Percentiles rank a stretch among this genome's conserved stretches.
Evolutionary conservation across 1,140 invertebrate species (phyloP).

Genomic region (Lepidurus arcticus): DNA sequence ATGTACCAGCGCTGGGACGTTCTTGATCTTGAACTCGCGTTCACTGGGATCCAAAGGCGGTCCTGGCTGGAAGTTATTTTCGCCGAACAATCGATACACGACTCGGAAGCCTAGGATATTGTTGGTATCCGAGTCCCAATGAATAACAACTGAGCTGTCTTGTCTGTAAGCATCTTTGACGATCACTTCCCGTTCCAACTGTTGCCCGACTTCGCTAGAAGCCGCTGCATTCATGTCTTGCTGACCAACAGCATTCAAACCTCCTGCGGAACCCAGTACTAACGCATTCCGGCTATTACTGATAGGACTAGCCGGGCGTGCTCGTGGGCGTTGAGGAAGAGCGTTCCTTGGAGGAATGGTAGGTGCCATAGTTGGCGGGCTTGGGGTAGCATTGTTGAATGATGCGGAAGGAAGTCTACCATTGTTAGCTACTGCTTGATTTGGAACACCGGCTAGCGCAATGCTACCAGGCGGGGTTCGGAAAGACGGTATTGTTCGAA

Average conservation of each 20-base stretch:
- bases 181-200: conserved; percentile 60
- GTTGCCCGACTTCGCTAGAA: conserved; percentile 31
- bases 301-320: not conserved
- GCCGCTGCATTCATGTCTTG: conserved; percentile 38
- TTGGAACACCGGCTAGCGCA: not conserved
- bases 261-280: conserved; percentile 39
- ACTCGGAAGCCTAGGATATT: conserved; percentile 82
- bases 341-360: not conserved
- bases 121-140: conserved; percentile 78
- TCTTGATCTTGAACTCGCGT: conserved; percentile 84
- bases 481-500: conserved; percentile 41
- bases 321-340: not conserved
- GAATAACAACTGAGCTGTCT: conserved; percentile 80
- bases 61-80: conserved; percentile 80
- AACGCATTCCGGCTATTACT: conserved; percentile 6
- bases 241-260: conserved; percentile 33
- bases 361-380: not conserved
- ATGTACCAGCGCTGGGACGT: conserved; percentile 73
- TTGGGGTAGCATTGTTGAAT: not conserved
- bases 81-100: conserved; percentile 82
- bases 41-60: conserved; percentile 78
- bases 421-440: not conserved
- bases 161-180: conserved; percentile 77
- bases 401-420: not conserved
- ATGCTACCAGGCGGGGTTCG: conserved; percentile 32